Percentiles rank a stretch among this genome's conserved stretches.
phyloP scores from a whole-genome alignment of 1,140 invertebrate species.

The Drosophila sproati region DNA sequence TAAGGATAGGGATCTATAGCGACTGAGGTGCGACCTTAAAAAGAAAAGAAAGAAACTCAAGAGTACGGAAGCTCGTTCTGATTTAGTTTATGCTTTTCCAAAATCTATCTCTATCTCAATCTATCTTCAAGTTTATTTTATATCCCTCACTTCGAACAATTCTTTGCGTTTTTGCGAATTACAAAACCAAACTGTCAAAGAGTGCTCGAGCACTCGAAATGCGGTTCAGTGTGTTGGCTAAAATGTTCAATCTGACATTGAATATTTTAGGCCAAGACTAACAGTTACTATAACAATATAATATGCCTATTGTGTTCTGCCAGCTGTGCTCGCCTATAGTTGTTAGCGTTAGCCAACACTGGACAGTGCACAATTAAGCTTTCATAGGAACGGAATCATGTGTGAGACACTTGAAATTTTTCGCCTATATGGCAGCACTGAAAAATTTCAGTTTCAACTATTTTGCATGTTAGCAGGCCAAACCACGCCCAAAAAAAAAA shows the following conservation, averaged over 20 bases:
- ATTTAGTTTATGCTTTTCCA: conserved; percentile 67
- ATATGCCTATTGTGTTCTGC: conserved; percentile 16
- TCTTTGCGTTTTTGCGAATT: conserved; percentile 85
- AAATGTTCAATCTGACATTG: conserved; percentile 66
- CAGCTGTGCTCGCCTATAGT: not conserved
- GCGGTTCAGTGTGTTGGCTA: conserved; percentile 54
- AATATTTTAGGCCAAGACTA: conserved; percentile 69
- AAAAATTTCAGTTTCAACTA: conserved; percentile 80
- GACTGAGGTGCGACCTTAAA: conserved; percentile 21
- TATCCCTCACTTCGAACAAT: conserved; percentile 70
- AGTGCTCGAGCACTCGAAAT: conserved; percentile 29
- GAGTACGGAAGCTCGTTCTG: conserved; percentile 6
- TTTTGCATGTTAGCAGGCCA: conserved; percentile 83
- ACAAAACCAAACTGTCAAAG: conserved; percentile 80
- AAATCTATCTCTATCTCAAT: conserved; percentile 30
- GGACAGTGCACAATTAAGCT: conserved; percentile 7
- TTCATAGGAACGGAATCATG: conserved; percentile 67
- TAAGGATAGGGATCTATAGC: conserved; percentile 5
- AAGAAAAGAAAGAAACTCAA: not conserved
- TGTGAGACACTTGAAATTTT: conserved; percentile 66
- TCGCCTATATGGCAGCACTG: conserved; percentile 20
- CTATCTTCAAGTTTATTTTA: conserved; percentile 31
- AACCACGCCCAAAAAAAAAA: conserved; percentile 79
- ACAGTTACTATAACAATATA: conserved; percentile 9
- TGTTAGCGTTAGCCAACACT: conserved; percentile 29